Evolutionary conservation across 2,797 vertebrate genomes (phyloP), one percentile per base, ranked within the genome.

Genomic region (Morus bassanus): DNA sequence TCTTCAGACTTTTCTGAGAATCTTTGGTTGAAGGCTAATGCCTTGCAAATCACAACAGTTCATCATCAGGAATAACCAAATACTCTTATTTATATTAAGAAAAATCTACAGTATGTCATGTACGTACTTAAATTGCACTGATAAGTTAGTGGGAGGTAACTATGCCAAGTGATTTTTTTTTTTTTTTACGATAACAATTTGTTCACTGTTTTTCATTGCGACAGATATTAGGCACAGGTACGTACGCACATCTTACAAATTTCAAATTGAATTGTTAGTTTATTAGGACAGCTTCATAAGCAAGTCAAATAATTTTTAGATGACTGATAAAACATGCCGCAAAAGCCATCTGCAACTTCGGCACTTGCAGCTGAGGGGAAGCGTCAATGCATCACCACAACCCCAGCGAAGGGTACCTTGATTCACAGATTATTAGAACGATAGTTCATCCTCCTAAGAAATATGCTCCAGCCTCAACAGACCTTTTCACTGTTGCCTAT

Each of bases 51-150:
- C 57, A 84, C 39, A 53, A 39, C n/a, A 43, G 54, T 78, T 92
- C 63, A 88, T 39, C 64, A 77, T 10, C 35, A 31, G 45, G 46
- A 91, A 39, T 23, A 91, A 88, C 27, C 31, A 92, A 88, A 81
- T 33, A 60, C 37, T 61, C n/a, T 53, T 45, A 57, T 56, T 54
- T 83, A 75, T 51, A 25, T 11, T 59, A 72, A 72, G 45, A 89
- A 78, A 67, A 56, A 73, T 13, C 31, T 37, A 21, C 51, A 16
- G 33, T 2, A 48, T 28, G 41, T 15, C 30, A 76, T 57, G 48
- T 74, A 69, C 67, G 73, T 60, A 73, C 61, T 76, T 24, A 50
- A 86, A 53, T 28, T 18, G 45, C 37, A 51, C 18, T 17, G 56
- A 5, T 50, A 84, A 81, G 11, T 30, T 28, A 54, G 50, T 24